phyloP scores from a whole-genome alignment of 2,888 invertebrate species.

The Allophyes oxyacanthae region DNA sequence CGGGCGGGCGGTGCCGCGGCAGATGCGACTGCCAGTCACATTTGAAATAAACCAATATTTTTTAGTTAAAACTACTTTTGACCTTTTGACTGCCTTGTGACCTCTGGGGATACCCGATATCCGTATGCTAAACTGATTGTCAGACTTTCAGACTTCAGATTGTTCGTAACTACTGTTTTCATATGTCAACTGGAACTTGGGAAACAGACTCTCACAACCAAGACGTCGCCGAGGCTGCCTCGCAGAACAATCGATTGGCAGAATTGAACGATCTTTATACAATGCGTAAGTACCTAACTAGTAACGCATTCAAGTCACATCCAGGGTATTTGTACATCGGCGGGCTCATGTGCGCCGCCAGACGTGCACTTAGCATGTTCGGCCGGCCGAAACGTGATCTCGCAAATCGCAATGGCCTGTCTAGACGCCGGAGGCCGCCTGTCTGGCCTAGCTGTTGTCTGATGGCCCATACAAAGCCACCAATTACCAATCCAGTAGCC shows the following conservation, averaged over 20 bases:
- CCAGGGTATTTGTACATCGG: slow-evolving; percentile 58
- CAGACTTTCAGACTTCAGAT: too few species aligned
- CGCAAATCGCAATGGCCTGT: slow-evolving; percentile 80
- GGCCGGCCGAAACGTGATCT: slow-evolving; percentile 86
- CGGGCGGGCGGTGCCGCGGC: too few species aligned
- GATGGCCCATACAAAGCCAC: slow-evolving; percentile 76
- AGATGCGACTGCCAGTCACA: too few species aligned
- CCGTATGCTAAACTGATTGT: too few species aligned
- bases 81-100: too few species aligned
- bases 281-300: slow-evolving; percentile 10
- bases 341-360: slow-evolving; percentile 70
- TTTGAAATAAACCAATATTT: too few species aligned
- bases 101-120: too few species aligned
- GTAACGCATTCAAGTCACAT: slow-evolving; percentile 55
- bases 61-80: too few species aligned
- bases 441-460: slow-evolving; percentile 73
- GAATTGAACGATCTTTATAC: slow-evolving; percentile 18
- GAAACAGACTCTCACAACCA: too few species aligned
- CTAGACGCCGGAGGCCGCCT: slow-evolving; percentile 81
- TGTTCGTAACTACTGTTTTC: too few species aligned
- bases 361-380: slow-evolving; percentile 86
- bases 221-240: too few species aligned
- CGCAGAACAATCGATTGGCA: slow-evolving; percentile 7
- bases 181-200: too few species aligned
- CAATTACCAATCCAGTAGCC: slow-evolving; percentile 73